Conservation (phyloP, 2,797 vertebrate genomes). For the Philypnodon macrostomus region DNA sequence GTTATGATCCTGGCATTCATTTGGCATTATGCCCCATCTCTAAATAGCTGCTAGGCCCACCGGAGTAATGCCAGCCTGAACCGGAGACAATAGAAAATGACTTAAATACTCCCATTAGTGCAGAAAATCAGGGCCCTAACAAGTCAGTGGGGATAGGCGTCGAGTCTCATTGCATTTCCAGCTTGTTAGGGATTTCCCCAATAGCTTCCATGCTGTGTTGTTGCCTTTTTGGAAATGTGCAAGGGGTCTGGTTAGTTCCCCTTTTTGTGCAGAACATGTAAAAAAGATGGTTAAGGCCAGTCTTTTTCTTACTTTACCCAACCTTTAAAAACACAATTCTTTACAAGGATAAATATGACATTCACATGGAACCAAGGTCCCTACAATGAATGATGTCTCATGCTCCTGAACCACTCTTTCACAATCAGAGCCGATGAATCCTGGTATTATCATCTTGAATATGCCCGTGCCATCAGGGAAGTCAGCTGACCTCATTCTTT, state of each 20-base stretch:
- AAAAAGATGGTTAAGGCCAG: conserved; percentile 13
- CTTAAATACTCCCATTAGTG: conserved; percentile 76
- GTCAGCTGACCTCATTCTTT: too few relatives aligned
- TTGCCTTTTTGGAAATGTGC: conserved; percentile 57
- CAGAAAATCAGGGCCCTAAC: conserved; percentile 69
- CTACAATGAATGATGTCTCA: too few relatives aligned
- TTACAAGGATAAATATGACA: too few relatives aligned
- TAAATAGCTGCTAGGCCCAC: conserved; percentile 64
- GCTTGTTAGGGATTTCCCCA: conserved; percentile 72
- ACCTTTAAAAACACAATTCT: too few relatives aligned
- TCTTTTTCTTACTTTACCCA: conserved; percentile 13
- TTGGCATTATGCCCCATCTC: conserved; percentile 65
- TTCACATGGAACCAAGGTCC: too few relatives aligned
- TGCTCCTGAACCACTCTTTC: too few relatives aligned
- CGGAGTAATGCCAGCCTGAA: conserved; percentile 63
- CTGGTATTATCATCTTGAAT: too few relatives aligned
- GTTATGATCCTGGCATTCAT: conserved; percentile 67
- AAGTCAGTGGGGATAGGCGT: conserved; percentile 70
- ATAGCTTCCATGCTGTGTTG: conserved; percentile 65
- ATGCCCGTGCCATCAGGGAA: too few relatives aligned
- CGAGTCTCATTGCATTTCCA: conserved; percentile 69
- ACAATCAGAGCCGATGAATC: too few relatives aligned
- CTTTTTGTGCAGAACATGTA: conserved; percentile 31
- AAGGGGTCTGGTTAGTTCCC: conserved; percentile 32
- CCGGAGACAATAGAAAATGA: conserved; percentile 74